Evolutionary conservation across 2,888 invertebrate genomes (phyloP).

Genomic region (Andrena camellia): DNA sequence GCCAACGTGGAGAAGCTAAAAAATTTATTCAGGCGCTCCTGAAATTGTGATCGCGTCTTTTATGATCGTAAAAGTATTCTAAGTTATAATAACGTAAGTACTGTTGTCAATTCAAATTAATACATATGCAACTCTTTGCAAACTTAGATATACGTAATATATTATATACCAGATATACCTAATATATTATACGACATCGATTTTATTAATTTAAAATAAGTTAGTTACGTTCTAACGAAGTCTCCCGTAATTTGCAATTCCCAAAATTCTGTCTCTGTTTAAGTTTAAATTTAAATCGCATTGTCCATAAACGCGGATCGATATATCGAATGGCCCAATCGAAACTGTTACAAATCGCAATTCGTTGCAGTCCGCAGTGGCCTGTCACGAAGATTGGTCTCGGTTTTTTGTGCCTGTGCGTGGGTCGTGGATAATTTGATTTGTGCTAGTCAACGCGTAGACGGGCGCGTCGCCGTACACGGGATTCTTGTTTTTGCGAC

Average conservation of each 20-base stretch:
- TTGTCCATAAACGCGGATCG: neutral
- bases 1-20: constrained; percentile 35
- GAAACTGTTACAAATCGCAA: neutral
- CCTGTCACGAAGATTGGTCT: constrained; percentile 3
- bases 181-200: too few species aligned
- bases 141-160: too few species aligned
- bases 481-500: constrained; percentile 8
- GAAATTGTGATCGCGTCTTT: neutral
- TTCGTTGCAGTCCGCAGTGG: constrained; percentile 4
- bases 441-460: constrained; percentile 1
- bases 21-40: neutral
- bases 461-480: neutral
- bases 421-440: constrained; percentile 23
- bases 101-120: too few species aligned
- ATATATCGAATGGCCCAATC: constrained; percentile 2
- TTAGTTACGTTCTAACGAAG: too few species aligned
- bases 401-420: constrained; percentile 19
- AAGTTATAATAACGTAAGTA: too few species aligned
- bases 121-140: too few species aligned
- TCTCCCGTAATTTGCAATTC: too few species aligned
- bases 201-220: too few species aligned
- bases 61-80: neutral
- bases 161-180: too few species aligned
- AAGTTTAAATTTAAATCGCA: neutral
- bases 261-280: too few species aligned